Evolutionary conservation across 2,797 vertebrate genomes (phyloP).

Genomic region (Kryptopterus vitreolus): DNA sequence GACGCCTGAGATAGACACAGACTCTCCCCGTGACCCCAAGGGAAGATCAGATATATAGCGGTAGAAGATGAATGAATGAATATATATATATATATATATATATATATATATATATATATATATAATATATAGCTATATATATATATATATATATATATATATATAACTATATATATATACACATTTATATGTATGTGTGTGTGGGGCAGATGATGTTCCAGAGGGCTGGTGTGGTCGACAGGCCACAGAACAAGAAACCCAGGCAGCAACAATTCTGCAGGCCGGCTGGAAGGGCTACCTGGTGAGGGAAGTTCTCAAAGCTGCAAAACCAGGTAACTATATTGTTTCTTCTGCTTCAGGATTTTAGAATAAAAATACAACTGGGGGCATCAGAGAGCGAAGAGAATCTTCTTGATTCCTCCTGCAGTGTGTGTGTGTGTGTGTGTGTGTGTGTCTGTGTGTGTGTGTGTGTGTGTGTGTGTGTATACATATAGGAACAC

Average conservation of each 20-base stretch:
- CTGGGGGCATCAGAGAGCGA: conserved; percentile 17
- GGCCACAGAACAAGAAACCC: conserved; percentile 70
- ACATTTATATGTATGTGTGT: conserved; percentile 2
- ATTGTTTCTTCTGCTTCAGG: too few species aligned
- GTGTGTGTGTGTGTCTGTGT: conserved; percentile 46
- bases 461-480: conserved; percentile 47
- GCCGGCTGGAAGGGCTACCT: conserved; percentile 61
- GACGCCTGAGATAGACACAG: too few species aligned
- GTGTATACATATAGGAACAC: conserved; percentile 47
- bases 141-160: conserved; percentile 10
- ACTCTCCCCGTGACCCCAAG: too few species aligned
- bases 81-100: conserved; percentile 11
- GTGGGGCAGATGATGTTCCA: conserved; percentile 37
- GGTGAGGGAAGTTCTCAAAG: conserved; percentile 42
- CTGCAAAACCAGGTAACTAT: conserved; percentile 47
- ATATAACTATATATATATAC: too few species aligned
- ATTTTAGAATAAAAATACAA: conserved; percentile 40
- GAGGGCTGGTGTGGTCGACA: conserved; percentile 47
- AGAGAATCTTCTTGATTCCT: conserved; percentile 12
- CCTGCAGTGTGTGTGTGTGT: conserved; percentile 37
- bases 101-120: conserved; percentile 11
- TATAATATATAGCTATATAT: too few species aligned
- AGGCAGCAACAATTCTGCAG: conserved; percentile 77
- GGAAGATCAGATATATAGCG: too few species aligned
- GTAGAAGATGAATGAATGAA: neutral